Base-by-base conservation (phyloP, 1,140 invertebrate genomes). In the Sarcophaga peregrina region DNA sequence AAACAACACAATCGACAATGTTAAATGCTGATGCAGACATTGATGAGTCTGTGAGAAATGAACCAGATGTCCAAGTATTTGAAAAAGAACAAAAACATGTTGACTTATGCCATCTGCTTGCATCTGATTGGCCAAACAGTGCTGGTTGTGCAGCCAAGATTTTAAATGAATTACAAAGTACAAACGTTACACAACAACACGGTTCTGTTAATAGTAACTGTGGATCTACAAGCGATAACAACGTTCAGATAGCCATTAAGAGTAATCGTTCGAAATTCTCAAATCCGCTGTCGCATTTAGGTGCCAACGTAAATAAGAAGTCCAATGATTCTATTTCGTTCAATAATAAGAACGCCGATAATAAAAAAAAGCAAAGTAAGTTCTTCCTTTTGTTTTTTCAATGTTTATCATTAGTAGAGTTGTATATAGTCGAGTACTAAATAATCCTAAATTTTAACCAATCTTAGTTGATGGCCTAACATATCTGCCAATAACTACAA, bases 41-140 rank as follows among this genome's bases (percentile, higher is more conserved):
- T 62, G 82, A 87, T 83, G 86, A 90, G 80, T 83, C 87, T 0
- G 90, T 90, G 45, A 90, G 88, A 74, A 89, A 91, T 83, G 91
- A 91, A 50, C 86, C 84, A 52, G 88, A 88, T 81, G 87, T 89
- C 84, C 87, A 90, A 85, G 84, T 89, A 87, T 89, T 87, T 48
- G 84, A 85, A 72, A 84, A 84, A 62, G 74, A 81, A 50, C 82
- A 83, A 47, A 62, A 87, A 68, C 85, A 86, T 37, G 85, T 91
- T 13, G 90, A 91, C 84, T 86, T 91, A 74, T 87, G 87, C 46
- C 91, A 91, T 82, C 84, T 90, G 6, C 86, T 91, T 46, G 91
- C 89, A 13, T 82, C 83, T 10, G 86, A 87, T 50, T 91, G 91
- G 90, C 85, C 88, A 11, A 87, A 82, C 37, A 87, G 82, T 45